Conservation (phyloP, 2,888 invertebrate species). For the Boloria euphrosyne region DNA sequence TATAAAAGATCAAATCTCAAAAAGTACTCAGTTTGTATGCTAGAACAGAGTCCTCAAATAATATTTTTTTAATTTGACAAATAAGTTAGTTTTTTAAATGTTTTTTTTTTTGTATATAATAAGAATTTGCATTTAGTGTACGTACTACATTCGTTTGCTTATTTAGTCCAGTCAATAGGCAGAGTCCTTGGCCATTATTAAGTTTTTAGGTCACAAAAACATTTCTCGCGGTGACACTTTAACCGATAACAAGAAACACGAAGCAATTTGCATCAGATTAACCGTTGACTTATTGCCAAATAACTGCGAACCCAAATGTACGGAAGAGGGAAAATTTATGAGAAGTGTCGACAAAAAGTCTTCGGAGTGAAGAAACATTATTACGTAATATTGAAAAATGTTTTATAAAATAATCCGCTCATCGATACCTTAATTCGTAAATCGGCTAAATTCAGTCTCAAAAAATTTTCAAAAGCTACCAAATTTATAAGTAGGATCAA, state of each 20-base stretch:
- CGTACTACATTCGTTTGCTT: neutral
- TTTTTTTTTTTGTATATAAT: too few species aligned
- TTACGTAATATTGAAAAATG: neutral
- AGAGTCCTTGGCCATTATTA: constrained; percentile 26
- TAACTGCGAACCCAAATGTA: constrained; percentile 46
- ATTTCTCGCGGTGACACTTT: constrained; percentile 35
- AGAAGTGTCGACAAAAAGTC: constrained; percentile 26
- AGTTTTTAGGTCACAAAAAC: constrained; percentile 35
- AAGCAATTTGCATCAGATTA: constrained; percentile 70
- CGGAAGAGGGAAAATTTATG: constrained; percentile 38
- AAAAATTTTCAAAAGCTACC: too few species aligned
- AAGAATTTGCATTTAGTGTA: too few species aligned
- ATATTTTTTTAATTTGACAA: too few species aligned
- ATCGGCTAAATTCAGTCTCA: too few species aligned
- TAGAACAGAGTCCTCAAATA: too few species aligned
- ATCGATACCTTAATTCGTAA: too few species aligned
- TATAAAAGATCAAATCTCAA: too few species aligned
- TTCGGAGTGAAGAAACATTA: constrained; percentile 7
- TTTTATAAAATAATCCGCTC: too few species aligned
- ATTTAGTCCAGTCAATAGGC: constrained; percentile 22
- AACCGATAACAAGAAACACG: constrained; percentile 41
- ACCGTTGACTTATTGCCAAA: constrained; percentile 63
- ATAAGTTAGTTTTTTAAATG: too few species aligned
- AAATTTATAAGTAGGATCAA: too few species aligned
- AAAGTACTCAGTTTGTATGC: too few species aligned